Conservation (phyloP, 2,888 invertebrate genomes). For the Andrena bucephala region DNA sequence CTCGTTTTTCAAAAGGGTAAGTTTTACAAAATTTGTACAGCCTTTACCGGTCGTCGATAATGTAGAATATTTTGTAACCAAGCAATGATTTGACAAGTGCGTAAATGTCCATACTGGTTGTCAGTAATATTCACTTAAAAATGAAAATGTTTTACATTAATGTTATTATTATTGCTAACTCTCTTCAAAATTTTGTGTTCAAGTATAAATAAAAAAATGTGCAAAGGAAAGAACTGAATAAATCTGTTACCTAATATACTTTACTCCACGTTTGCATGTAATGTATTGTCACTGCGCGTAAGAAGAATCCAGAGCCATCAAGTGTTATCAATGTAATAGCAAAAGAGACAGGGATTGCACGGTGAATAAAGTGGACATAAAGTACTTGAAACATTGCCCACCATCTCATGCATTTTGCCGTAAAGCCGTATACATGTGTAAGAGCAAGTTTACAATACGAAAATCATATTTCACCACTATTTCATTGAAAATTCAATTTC, state of each 20-base stretch:
- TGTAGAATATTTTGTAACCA: not conserved
- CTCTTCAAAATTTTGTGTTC: not conserved
- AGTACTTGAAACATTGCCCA: constrained; percentile 71
- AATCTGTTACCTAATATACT: not conserved
- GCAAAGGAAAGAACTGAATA: not conserved
- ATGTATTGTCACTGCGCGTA: not conserved
- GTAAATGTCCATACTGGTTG: not conserved
- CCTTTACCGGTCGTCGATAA: too few relatives aligned
- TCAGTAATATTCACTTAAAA: not conserved
- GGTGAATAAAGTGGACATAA: constrained; percentile 57
- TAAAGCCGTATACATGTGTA: constrained; percentile 73
- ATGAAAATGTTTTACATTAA: not conserved
- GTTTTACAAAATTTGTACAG: constrained; percentile 9
- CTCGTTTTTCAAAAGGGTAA: constrained; percentile 71
- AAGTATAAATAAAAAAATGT: not conserved
- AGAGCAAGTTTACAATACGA: constrained; percentile 41
- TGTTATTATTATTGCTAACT: not conserved
- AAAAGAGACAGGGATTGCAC: constrained; percentile 68
- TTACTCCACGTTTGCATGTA: not conserved
- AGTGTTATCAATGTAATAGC: constrained; percentile 78
- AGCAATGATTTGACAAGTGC: not conserved
- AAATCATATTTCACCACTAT: too few relatives aligned
- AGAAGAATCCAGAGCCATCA: constrained; percentile 70
- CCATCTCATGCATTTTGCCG: constrained; percentile 73
- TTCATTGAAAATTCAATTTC: too few relatives aligned